phyloP scores from a whole-genome alignment of 2,797 vertebrate species.

The Momotus momota region DNA sequence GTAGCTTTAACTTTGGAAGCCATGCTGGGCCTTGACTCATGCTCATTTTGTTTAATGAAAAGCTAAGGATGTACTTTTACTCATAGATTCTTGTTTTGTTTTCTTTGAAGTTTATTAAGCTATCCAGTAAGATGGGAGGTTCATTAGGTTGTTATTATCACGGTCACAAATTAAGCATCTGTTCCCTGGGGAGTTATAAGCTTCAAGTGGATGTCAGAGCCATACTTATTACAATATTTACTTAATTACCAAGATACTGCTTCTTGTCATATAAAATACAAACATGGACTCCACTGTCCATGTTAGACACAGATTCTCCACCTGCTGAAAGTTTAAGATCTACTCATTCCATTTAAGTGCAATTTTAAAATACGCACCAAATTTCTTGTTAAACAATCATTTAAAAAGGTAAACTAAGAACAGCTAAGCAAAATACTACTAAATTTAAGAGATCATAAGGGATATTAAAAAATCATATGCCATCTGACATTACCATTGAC shows the following conservation, averaged over 20 bases:
- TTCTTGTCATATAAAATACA: conserved; percentile 71
- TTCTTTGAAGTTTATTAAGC: conserved; percentile 93
- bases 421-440: neutral
- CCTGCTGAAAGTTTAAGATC: neutral
- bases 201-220: conserved; percentile 80
- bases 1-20: conserved; percentile 89
- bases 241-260: conserved; percentile 83
- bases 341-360: neutral
- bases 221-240: conserved; percentile 92
- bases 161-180: conserved; percentile 88
- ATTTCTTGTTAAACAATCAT: neutral
- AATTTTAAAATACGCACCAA: neutral
- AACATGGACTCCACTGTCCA: conserved; percentile 46
- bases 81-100: conserved; percentile 89
- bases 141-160: conserved; percentile 94
- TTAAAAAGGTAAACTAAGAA: neutral
- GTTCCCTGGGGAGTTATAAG: conserved; percentile 88
- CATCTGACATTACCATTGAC: neutral
- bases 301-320: neutral
- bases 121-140: conserved; percentile 84
- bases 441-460: neutral
- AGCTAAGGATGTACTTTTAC: conserved; percentile 88
- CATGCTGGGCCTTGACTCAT: conserved; percentile 90
- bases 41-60: conserved; percentile 89
- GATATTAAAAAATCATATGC: neutral